Evolutionary conservation across 2,888 invertebrate species (phyloP), one percentile per base, ranked within the genome.

Genomic region (Epiperipatus broadwayi): DNA sequence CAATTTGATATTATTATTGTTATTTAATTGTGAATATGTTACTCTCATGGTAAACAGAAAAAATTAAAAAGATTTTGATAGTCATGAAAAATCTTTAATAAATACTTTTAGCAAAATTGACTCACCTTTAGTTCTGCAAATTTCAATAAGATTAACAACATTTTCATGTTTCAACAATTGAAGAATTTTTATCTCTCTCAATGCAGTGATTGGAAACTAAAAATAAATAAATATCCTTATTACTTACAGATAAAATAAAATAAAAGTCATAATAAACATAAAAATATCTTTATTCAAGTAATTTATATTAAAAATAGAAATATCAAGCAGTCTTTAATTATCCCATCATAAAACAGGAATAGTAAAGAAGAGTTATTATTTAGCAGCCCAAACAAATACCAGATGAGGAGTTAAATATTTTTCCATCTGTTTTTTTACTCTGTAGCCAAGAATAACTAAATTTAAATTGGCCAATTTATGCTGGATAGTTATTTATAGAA

Each of bases 161-260:
- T 99, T 95, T 50, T 89, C 87, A 59, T 97, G 89, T 58, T 89
- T 87, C 1, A 97, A 58, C 14, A 85, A 67, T 55, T 95, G 91
- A 27, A 97, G 60, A 51, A 97, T 95, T 52, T 83, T 75, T 41
- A 99, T 93, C 67, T 97, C 97, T 50, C 97, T 69, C 44, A 97
- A 57, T 0, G 97, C 95, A 25, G 97, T 97, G 47, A 97, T 97
- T 0, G 97, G 97, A 58, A 99, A 99, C 76, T 79, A 59, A 42
- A 68, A 67, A 42, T 47, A 42, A 48, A 47, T 44, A 42, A 43
- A 38, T 40, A 42, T 27, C 10, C 14, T 14, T 10, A 16, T 8
- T 37, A 5, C 29, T 28, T 14, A 7, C 14, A 16, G 21, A 16
- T 36, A n/a, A 31, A 18, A 12, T 16, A 7, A 30, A 18, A 36